Conservation (phyloP, 2,797 vertebrate genomes). For the Bucorvus abyssinicus region DNA sequence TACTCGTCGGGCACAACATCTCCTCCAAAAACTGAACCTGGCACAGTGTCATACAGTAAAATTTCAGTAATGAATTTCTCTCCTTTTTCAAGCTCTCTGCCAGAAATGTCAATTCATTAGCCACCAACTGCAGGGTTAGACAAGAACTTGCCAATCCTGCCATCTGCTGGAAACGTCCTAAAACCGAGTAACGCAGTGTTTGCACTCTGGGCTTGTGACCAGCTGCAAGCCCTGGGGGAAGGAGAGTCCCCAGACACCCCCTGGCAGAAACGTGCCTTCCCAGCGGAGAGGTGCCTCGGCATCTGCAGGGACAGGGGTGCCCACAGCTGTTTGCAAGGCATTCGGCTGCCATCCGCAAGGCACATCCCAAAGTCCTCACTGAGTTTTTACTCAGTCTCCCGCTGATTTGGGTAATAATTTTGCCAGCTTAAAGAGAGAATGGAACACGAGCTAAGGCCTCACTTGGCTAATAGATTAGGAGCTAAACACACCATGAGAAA, state of each 20-base stretch:
- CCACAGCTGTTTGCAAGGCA: background rate
- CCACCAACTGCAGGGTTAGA: background rate
- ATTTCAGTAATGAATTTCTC: constrained; percentile 53
- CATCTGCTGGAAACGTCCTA: constrained; percentile 63
- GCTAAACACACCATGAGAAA: background rate
- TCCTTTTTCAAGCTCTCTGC: constrained; percentile 48
- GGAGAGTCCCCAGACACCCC: background rate
- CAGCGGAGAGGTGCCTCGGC: background rate
- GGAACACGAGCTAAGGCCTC: constrained; percentile 11
- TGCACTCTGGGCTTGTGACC: background rate
- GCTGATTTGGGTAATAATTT: constrained; percentile 11
- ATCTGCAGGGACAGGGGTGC: background rate
- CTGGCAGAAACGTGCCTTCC: background rate
- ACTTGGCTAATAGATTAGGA: background rate
- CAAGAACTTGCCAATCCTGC: constrained; percentile 53
- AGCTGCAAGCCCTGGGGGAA: background rate
- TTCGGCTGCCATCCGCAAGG: background rate
- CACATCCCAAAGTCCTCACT: background rate
- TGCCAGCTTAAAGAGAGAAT: background rate
- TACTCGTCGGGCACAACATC: constrained; percentile 14
- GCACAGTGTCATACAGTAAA: constrained; percentile 38
- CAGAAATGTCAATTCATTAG: constrained; percentile 48
- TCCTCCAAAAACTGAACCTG: constrained; percentile 51
- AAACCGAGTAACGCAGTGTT: background rate
- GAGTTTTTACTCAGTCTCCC: background rate